These are phyloP conservation scores for Anarhynchus alexandrinus DNA, from an alignment of 2,113 vertebrate genomes.

Conservation along the genomic window DNA sequence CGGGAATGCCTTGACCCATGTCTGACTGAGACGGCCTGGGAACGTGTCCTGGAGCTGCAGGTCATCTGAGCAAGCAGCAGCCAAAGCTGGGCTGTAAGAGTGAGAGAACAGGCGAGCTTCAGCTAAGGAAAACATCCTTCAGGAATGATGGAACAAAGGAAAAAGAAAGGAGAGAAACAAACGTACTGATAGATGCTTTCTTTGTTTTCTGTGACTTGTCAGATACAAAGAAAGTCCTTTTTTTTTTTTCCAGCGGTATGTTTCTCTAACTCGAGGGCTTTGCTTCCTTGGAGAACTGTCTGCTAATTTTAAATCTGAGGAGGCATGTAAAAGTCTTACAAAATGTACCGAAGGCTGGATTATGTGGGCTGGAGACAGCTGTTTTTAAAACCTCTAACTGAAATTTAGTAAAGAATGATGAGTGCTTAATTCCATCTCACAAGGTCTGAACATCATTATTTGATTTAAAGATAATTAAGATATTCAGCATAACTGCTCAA, in stretches of 20 bases:
- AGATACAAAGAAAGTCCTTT: background rate
- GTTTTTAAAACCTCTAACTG: conserved; percentile 11
- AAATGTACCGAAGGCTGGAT: background rate
- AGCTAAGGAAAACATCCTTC: background rate
- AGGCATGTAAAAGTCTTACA: background rate
- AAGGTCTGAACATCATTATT: background rate
- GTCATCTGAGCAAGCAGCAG: background rate
- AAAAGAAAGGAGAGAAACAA: background rate
- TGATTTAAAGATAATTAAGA: conserved; percentile 43
- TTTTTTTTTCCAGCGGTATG: background rate
- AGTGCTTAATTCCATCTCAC: background rate
- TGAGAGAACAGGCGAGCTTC: background rate
- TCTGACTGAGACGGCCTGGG: background rate
- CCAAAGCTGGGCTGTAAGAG: background rate
- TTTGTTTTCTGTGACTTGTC: background rate
- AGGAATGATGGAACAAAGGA: background rate
- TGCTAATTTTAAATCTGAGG: conserved; percentile 18
- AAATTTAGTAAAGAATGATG: background rate
- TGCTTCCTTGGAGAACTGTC: background rate
- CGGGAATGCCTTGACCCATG: background rate
- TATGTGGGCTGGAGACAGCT: background rate
- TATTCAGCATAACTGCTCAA: background rate
- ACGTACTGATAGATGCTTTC: background rate
- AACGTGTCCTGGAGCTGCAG: background rate
- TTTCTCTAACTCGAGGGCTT: background rate